Conservation (phyloP, 2,888 invertebrate genomes). For the Sisyra terminalis region DNA sequence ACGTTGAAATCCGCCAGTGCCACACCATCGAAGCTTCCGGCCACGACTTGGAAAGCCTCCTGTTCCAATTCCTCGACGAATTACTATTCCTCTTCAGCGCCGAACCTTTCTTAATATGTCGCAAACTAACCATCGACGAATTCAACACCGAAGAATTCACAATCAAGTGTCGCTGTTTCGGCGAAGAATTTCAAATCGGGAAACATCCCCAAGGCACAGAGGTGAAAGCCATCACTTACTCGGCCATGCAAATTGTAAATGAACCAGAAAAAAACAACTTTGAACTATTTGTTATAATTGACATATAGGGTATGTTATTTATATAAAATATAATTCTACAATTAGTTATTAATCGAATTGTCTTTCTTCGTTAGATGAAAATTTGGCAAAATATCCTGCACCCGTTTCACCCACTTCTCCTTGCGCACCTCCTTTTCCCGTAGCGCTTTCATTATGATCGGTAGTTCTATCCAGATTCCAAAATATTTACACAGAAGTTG, state of each 20-base stretch:
- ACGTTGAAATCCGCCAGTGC: slow-evolving; percentile 63
- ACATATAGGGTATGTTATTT: slow-evolving; percentile 47
- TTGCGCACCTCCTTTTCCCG: slow-evolving; percentile 50
- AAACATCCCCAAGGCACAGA: slow-evolving; percentile 97
- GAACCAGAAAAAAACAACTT: slow-evolving; percentile 48
- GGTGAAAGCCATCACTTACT: slow-evolving; percentile 98
- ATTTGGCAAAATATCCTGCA: slow-evolving; percentile 53
- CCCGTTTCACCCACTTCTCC: slow-evolving; percentile 51
- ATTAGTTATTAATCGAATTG: neutral
- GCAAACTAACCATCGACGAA: slow-evolving; percentile 73
- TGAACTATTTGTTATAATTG: slow-evolving; percentile 95
- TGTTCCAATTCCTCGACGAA: slow-evolving; percentile 91
- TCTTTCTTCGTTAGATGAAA: slow-evolving; percentile 32
- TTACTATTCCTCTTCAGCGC: slow-evolving; percentile 81
- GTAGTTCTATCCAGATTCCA: slow-evolving; percentile 36
- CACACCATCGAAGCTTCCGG: slow-evolving; percentile 76
- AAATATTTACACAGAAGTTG: neutral
- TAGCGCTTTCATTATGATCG: slow-evolving; percentile 43
- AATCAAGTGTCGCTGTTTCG: slow-evolving; percentile 67
- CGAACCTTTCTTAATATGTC: slow-evolving; percentile 77
- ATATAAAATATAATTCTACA: neutral
- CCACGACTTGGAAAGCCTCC: slow-evolving; percentile 71
- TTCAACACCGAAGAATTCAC: slow-evolving; percentile 68
- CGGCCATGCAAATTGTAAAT: slow-evolving; percentile 89
- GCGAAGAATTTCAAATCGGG: slow-evolving; percentile 84